Evolutionary conservation across 2,888 invertebrate genomes (phyloP).

Genomic region (Pachydiplax longipennis): DNA sequence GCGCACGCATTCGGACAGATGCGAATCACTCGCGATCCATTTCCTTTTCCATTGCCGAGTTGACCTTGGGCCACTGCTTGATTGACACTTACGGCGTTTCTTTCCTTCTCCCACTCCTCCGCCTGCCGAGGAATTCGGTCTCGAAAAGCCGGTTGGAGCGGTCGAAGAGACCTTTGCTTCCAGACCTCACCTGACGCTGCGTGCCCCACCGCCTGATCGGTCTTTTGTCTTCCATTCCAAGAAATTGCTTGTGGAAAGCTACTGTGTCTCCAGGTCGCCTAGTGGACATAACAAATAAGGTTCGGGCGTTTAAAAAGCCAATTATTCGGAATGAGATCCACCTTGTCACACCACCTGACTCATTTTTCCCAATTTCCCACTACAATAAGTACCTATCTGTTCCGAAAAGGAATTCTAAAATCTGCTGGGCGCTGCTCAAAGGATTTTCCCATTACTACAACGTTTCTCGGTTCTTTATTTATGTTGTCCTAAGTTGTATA

Average conservation of each 20-base stretch:
- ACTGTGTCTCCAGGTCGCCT: too few relatives aligned
- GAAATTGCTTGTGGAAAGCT: not conserved
- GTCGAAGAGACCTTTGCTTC: not conserved
- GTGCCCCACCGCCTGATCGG: not conserved
- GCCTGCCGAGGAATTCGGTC: slow-evolving; percentile 49
- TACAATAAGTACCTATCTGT: too few relatives aligned
- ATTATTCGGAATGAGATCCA: too few relatives aligned
- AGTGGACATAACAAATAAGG: not conserved
- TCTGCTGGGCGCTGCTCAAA: too few relatives aligned
- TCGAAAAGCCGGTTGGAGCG: slow-evolving; percentile 47
- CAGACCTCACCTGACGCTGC: slow-evolving; percentile 1
- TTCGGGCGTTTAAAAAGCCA: not conserved
- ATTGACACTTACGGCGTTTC: slow-evolving; percentile 47
- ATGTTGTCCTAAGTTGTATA: too few relatives aligned
- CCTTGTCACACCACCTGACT: too few relatives aligned
- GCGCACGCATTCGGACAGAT: not conserved
- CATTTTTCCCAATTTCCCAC: too few relatives aligned
- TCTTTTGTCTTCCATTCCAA: not conserved
- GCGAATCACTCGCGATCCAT: not conserved
- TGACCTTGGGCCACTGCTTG: not conserved
- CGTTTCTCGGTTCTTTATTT: too few relatives aligned
- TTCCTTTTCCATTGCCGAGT: slow-evolving; percentile 49
- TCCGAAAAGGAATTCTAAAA: too few relatives aligned
- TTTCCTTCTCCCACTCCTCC: slow-evolving; percentile 51
- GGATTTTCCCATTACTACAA: too few relatives aligned